Base-by-base conservation (phyloP, 1,140 invertebrate genomes). In the Leptinotarsa defecta region DNA sequence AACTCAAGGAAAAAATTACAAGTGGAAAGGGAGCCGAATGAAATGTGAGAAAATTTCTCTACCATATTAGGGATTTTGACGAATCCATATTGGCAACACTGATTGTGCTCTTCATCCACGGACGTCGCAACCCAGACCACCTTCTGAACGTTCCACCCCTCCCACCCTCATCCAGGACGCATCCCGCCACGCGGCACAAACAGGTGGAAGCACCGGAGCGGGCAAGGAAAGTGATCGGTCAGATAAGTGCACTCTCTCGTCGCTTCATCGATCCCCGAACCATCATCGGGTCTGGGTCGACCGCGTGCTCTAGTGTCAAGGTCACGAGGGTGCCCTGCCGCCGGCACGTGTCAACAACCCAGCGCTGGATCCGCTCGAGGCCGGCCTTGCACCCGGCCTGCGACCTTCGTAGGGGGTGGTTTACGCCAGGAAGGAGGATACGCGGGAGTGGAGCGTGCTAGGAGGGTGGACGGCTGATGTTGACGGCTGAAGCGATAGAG, bases 271-370 rank as follows among this genome's bases (percentile, higher is more conserved):
- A 19, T 57, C 52, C 15, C 15, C 13, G 15, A 19, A 57, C 52
- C 52, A 15, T 17, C n/a, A 15, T 17, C 15, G 15, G 52, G 52
- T 57, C 52, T 57, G 52, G 52, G 52, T 57, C 52, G 52, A 15
- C 52, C 52, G 52, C 52, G 52, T 57, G 52, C 52, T 57, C 4
- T 57, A 57, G 52, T 57, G 52, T 57, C 52, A 57, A 57, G 52
- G 52, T 57, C 52, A 57, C 52, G 52, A 57, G 52, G 13, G 52
- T 17, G 52, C 52, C 52, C 52, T 57, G n/a, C 52, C 52, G n/a
- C 52, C 52, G 52, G 52, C 52, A 57, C 52, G 52, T 57, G 52
- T 57, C 52, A 57, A 57, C 52, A 57, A 57, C 52, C 52, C 15
- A n/a, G 15, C 17, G n/a, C 52, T 57, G 13, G 15, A 19, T 19